Evolutionary conservation across 2,113 vertebrate genomes (phyloP), one percentile per base, ranked within the genome.

Genomic region (Aramus guarauna): DNA sequence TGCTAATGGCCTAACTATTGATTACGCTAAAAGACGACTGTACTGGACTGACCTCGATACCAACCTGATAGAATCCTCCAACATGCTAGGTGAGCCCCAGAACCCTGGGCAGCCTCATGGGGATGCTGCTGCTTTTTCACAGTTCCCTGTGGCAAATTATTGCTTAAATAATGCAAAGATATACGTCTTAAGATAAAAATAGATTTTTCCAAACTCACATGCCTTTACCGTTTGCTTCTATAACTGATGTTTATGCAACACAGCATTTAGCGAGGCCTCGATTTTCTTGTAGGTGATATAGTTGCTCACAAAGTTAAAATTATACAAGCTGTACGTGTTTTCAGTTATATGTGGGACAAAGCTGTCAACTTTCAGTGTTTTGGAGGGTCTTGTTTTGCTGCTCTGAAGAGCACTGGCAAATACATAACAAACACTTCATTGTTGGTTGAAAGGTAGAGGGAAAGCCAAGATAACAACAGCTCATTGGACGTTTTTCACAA

Each of bases 31-130:
- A 96, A 98, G 99, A 4, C 98, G 99, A 14, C 98, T 99, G 6
- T 99, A 99, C 97, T 99, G 99, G 99, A 99, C 99, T 0, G 99
- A 99, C 97, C 97, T 99, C 17, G 99, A 99, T 95, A 99, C 99
- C 29, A 99, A 99, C 22, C 97, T 99, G 15, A 99, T 99, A 30
- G 99, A 99, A 76, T 99, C 99, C 9, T 99, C 99, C 90, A 99
- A 99, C 98, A 99, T 99, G 99, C 97, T 99, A 6, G 99, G 99
- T 99, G 96, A 97, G 90, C 21, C 62, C 22, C 62, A 19, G 36
- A 82, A 26, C 15, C 67, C 63, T 59, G 55, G 30, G 19, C 59
- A 48, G 58, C 8, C 2, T 11, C 3, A 1, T 19, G 12, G 50
- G 58, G 18, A 12, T 53, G 12, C 47, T 56, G 59, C 63, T 84